Evolutionary conservation across 2,888 invertebrate genomes (phyloP).

Genomic region (Catocala sponsa): DNA sequence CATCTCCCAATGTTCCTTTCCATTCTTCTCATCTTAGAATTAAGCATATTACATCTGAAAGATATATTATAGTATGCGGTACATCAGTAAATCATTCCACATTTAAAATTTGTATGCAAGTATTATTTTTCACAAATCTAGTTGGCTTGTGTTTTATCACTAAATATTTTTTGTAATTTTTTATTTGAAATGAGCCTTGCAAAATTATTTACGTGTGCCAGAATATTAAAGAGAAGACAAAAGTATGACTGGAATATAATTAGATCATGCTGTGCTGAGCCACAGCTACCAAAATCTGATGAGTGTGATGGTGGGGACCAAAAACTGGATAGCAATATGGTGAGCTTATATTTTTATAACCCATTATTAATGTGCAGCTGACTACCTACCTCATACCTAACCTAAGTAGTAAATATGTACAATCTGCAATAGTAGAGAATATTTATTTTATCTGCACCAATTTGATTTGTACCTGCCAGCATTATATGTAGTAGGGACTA

Average conservation of each 20-base stretch:
- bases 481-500: no score
- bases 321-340: slow-evolving; percentile 5
- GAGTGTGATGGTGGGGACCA: not conserved
- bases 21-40: no score
- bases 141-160: slow-evolving; percentile 60
- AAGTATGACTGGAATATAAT: slow-evolving; percentile 30
- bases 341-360: not conserved
- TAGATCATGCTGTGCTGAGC: slow-evolving; percentile 31
- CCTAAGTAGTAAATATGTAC: no score
- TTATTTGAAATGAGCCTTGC: slow-evolving; percentile 70
- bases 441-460: no score
- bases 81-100: slow-evolving; percentile 72
- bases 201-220: slow-evolving; percentile 70
- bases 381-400: no score
- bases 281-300: slow-evolving; percentile 7
- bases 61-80: no score
- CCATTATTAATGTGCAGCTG: no score
- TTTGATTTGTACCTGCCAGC: no score
- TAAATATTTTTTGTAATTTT: slow-evolving; percentile 41
- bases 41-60: no score
- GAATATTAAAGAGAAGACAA: slow-evolving; percentile 41
- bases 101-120: slow-evolving; percentile 90
- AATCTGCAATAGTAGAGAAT: no score
- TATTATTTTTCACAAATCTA: slow-evolving; percentile 57
- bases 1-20: no score